A percentile compares a stretch with the other conserved stretches of the same genome.
Evolutionary conservation across 1,140 invertebrate species (phyloP).

Genomic region (Oncopeltus fasciatus): DNA sequence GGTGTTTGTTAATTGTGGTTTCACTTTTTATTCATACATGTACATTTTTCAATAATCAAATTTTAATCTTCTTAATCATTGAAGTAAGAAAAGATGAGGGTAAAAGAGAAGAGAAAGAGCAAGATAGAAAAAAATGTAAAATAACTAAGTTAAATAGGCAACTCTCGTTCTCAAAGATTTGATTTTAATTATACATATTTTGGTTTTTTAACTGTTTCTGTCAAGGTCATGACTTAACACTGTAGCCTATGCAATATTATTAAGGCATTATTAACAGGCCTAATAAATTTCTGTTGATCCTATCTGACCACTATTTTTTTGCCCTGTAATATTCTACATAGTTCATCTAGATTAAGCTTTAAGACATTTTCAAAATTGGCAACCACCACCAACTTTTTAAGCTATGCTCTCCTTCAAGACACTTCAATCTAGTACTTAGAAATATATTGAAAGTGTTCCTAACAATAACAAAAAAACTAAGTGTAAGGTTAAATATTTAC

Average conservation of each 20-base stretch:
- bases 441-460: slow-evolving; percentile 7
- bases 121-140: too few relatives aligned
- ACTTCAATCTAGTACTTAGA: slow-evolving; percentile 14
- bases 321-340: slow-evolving; percentile 19
- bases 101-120: neutral
- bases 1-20: too few relatives aligned
- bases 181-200: slow-evolving; percentile 10
- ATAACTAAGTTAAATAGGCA: neutral
- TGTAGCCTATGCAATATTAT: slow-evolving; percentile 17
- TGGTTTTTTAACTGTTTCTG: slow-evolving; percentile 6
- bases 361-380: slow-evolving; percentile 4
- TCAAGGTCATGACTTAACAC: slow-evolving; percentile 13
- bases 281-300: slow-evolving; percentile 10
- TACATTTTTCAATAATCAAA: neutral
- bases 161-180: slow-evolving; percentile 7
- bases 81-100: neutral
- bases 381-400: slow-evolving; percentile 12
- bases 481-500: slow-evolving; percentile 1
- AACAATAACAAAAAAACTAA: slow-evolving; percentile 10
- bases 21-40: neutral
- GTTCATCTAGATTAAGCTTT: slow-evolving; percentile 16
- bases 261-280: slow-evolving; percentile 19
- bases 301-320: slow-evolving; percentile 12
- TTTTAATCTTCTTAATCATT: neutral
- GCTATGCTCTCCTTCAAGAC: slow-evolving; percentile 13